These are phyloP conservation scores for Labia minor DNA, from an alignment of 2,888 invertebrate genomes.

Conservation along the genomic window DNA sequence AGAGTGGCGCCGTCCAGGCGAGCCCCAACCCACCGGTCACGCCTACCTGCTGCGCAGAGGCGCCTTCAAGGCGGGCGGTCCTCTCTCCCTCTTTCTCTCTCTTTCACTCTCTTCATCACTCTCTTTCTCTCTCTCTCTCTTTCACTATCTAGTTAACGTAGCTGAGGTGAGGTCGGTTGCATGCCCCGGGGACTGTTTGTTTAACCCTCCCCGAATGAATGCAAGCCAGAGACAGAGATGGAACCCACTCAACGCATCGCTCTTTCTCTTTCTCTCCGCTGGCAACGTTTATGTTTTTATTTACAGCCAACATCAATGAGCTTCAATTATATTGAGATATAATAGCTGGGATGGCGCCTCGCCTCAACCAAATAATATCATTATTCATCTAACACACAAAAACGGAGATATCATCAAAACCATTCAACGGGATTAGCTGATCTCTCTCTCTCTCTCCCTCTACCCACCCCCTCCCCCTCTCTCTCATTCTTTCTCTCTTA, in stretches of 20 bases:
- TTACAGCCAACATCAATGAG: slow-evolving; percentile 8
- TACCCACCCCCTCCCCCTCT: too few species aligned
- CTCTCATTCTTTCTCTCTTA: too few species aligned
- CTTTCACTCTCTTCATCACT: background rate
- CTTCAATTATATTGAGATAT: slow-evolving; percentile 13
- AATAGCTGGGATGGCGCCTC: slow-evolving; percentile 6
- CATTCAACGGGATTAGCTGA: background rate
- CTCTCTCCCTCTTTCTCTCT: background rate
- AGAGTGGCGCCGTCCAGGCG: slow-evolving; percentile 16
- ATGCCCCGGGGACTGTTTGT: background rate
- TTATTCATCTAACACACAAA: background rate
- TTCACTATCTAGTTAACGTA: background rate
- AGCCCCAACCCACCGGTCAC: background rate
- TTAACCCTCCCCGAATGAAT: slow-evolving; percentile 13
- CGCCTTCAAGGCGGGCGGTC: slow-evolving; percentile 5
- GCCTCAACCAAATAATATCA: background rate
- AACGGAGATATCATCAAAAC: background rate
- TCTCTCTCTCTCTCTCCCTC: background rate
- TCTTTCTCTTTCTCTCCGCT: too few species aligned
- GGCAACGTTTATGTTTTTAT: slow-evolving; percentile 6
- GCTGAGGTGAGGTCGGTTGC: slow-evolving; percentile 2
- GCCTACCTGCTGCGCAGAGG: slow-evolving; percentile 13
- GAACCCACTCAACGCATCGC: background rate
- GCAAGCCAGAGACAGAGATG: background rate
- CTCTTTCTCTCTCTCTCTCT: background rate